Evolutionary conservation across 2,113 vertebrate species (phyloP).

Genomic region (Gobiocypris rarus): DNA sequence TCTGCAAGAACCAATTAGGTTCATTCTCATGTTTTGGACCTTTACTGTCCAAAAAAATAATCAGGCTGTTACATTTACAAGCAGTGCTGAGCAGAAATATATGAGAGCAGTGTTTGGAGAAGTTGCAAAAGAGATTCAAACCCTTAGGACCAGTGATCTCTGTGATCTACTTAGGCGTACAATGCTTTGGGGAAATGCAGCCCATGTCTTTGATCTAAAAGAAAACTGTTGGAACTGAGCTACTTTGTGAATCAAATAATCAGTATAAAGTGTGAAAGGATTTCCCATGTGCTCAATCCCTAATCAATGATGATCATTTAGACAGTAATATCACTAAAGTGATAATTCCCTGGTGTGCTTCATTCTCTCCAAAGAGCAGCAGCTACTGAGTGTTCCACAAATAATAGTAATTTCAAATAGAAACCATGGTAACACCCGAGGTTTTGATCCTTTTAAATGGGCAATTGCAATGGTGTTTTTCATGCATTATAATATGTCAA

Average conservation of each 20-base stretch:
- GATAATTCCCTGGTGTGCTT: background rate
- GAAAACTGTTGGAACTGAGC: background rate
- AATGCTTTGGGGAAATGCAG: background rate
- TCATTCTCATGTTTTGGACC: no score
- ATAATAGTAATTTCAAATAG: background rate
- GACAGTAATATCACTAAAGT: background rate
- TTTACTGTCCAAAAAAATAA: constrained; percentile 57
- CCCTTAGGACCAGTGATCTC: background rate
- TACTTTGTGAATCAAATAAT: background rate
- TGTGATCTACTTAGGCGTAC: background rate
- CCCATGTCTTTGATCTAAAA: background rate
- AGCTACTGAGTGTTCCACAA: background rate
- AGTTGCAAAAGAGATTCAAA: background rate
- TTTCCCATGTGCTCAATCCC: background rate
- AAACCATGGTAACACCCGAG: background rate
- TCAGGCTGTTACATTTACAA: constrained; percentile 52
- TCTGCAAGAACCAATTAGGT: no score
- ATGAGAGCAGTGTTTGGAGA: background rate
- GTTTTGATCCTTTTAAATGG: background rate
- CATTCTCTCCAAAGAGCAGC: background rate
- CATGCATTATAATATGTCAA: background rate
- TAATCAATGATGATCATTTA: background rate
- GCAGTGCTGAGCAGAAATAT: constrained; percentile 27
- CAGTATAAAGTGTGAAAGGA: background rate
- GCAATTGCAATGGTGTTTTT: background rate